Evolutionary conservation across 2,797 vertebrate genomes (phyloP).

Genomic region (Sus cebifrons): DNA sequence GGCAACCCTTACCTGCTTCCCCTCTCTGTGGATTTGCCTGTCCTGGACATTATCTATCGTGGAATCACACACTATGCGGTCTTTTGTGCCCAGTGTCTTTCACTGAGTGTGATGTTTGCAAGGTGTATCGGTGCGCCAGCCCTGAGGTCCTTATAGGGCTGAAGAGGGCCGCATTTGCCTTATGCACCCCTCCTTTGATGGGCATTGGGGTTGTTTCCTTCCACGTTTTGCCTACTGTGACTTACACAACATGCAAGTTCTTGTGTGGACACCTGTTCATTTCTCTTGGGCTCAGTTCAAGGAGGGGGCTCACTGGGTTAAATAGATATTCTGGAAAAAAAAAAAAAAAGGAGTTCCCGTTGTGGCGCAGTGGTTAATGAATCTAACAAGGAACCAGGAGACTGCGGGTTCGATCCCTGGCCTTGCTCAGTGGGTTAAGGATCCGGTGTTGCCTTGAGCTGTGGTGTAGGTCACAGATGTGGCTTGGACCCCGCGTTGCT

Average conservation of each 20-base stretch:
- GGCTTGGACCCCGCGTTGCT: too few relatives aligned
- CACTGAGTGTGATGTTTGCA: fast-evolving
- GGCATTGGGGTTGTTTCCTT: not conserved
- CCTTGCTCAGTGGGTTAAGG: too few relatives aligned
- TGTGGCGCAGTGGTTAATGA: too few relatives aligned
- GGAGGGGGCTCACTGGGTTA: not conserved
- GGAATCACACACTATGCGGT: fast-evolving
- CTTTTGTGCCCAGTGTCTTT: not conserved
- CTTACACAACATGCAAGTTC: fast-evolving
- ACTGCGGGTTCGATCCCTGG: too few relatives aligned
- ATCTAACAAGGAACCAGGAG: too few relatives aligned
- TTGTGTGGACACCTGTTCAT: fast-evolving
- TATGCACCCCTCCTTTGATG: fast-evolving
- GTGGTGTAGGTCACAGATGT: too few relatives aligned
- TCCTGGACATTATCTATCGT: fast-evolving
- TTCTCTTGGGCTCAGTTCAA: fast-evolving
- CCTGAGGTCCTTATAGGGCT: fast-evolving
- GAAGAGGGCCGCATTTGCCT: fast-evolving
- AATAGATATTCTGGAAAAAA: fast-evolving
- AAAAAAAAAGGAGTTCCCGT: too few relatives aligned
- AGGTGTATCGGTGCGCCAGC: fast-evolving
- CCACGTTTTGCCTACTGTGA: not conserved
- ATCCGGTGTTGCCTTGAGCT: too few relatives aligned
- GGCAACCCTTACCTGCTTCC: not conserved
- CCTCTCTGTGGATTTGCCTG: fast-evolving